Percentiles rank a stretch among this genome's conserved stretches.
Conservation (phyloP, 1,140 invertebrate species). For the Drosophila carrolli region DNA sequence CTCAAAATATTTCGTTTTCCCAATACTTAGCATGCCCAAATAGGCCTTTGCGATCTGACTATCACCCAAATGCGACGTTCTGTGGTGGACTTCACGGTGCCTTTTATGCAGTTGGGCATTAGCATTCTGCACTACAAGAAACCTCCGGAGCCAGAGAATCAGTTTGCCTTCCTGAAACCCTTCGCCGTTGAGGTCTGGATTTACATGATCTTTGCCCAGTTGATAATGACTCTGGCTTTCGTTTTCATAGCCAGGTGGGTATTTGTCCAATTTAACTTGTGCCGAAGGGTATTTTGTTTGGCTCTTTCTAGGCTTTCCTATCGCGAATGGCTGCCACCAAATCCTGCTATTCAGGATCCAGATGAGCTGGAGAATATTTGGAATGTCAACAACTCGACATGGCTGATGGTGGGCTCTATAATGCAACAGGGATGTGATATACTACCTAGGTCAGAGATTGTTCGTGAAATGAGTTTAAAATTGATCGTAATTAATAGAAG, state of each 20-base stretch:
- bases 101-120: slow-evolving; percentile 95
- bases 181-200: slow-evolving; percentile 97
- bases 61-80: slow-evolving; percentile 93
- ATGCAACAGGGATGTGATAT: slow-evolving; percentile 93
- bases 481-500: too few relatives aligned
- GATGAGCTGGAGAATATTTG: slow-evolving; percentile 92
- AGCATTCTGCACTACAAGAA: slow-evolving; percentile 95
- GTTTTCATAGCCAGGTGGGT: slow-evolving; percentile 95
- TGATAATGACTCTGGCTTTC: slow-evolving; percentile 95
- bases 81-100: slow-evolving; percentile 95
- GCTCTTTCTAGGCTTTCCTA: slow-evolving; percentile 89
- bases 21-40: slow-evolving; percentile 90
- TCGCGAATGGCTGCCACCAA: slow-evolving; percentile 94
- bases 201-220: slow-evolving; percentile 96
- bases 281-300: too few relatives aligned
- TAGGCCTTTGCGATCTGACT: slow-evolving; percentile 95
- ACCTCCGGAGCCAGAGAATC: slow-evolving; percentile 93
- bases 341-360: slow-evolving; percentile 89
- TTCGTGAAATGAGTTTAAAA: background rate
- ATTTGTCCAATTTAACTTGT: accelerated
- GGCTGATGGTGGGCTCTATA: slow-evolving; percentile 92
- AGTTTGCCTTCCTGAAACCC: slow-evolving; percentile 96
- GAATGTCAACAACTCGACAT: slow-evolving; percentile 90
- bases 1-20: background rate
- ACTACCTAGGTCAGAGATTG: slow-evolving; percentile 88